Conservation (phyloP, 2,113 vertebrate species). For the Setophaga coronata region DNA sequence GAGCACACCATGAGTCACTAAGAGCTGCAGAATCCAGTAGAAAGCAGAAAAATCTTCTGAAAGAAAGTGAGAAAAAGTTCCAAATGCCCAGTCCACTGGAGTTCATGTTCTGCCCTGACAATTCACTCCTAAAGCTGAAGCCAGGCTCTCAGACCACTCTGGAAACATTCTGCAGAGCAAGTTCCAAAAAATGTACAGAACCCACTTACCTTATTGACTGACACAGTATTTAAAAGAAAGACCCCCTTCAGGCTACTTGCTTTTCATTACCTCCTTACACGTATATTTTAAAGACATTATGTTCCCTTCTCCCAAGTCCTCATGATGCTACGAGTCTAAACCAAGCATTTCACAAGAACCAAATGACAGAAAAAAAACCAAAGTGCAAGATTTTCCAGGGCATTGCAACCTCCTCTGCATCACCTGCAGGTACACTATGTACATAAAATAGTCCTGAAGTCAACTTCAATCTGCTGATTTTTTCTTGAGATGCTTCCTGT, state of each 20-base stretch:
- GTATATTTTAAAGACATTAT: neutral
- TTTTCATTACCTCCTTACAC: neutral
- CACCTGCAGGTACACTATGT: neutral
- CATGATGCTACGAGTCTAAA: neutral
- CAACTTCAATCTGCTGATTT: neutral
- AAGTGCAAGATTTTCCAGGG: neutral
- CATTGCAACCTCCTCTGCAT: neutral
- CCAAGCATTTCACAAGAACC: neutral
- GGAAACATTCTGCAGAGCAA: neutral
- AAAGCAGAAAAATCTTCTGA: neutral
- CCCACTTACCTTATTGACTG: rapidly evolving
- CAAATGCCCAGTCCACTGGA: rapidly evolving
- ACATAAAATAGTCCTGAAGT: neutral
- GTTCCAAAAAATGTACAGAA: neutral
- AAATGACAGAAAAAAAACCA: neutral
- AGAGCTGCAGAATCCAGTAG: neutral
- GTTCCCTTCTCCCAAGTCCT: neutral
- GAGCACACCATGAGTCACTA: neutral
- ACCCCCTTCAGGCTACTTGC: neutral
- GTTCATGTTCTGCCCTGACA: neutral
- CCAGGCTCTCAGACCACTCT: neutral
- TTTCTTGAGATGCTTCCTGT: neutral
- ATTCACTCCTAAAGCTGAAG: neutral
- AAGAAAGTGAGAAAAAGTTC: neutral
- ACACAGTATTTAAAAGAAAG: neutral